phyloP scores from a whole-genome alignment of 2,888 invertebrate genomes.

The Rhagium mordax region DNA sequence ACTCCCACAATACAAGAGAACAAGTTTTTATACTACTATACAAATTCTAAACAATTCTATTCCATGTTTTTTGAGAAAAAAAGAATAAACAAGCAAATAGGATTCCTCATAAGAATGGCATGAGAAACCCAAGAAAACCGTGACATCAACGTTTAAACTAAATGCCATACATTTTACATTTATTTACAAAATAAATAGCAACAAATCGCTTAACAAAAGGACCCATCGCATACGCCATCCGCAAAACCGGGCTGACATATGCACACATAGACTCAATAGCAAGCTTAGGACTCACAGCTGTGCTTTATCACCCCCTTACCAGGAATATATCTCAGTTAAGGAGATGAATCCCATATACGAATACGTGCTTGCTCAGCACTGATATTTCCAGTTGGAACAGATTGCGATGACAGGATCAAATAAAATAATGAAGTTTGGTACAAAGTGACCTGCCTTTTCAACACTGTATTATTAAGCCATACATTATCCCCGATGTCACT shows the following conservation, averaged over 20 bases:
- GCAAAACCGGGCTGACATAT: slow-evolving; percentile 68
- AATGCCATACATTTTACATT: slow-evolving; percentile 57
- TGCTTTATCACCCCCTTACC: slow-evolving; percentile 63
- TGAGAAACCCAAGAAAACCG: slow-evolving; percentile 48
- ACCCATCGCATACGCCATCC: slow-evolving; percentile 62
- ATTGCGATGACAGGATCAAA: slow-evolving; percentile 67
- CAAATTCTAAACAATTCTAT: slow-evolving; percentile 1
- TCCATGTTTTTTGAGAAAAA: slow-evolving; percentile 25
- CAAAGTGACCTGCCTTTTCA: slow-evolving; percentile 72
- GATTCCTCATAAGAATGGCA: slow-evolving; percentile 37
- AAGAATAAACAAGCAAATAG: slow-evolving; percentile 35
- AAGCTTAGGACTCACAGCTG: slow-evolving; percentile 68
- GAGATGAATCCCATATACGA: not conserved
- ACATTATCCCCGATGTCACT: slow-evolving; percentile 69
- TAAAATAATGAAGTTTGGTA: slow-evolving; percentile 70
- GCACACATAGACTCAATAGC: slow-evolving; percentile 67
- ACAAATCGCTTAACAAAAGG: slow-evolving; percentile 66
- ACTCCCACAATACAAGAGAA: slow-evolving; percentile 28
- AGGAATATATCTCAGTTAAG: slow-evolving; percentile 55
- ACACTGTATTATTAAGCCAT: slow-evolving; percentile 71
- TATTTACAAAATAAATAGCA: slow-evolving; percentile 66
- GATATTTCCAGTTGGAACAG: slow-evolving; percentile 59
- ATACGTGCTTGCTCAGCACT: slow-evolving; percentile 35
- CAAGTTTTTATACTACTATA: slow-evolving; percentile 8
- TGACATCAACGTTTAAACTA: slow-evolving; percentile 58